A percentile compares a stretch with the other conserved stretches of the same genome.
Conservation (phyloP, 2,797 vertebrate genomes). For the Falco columbarius region DNA sequence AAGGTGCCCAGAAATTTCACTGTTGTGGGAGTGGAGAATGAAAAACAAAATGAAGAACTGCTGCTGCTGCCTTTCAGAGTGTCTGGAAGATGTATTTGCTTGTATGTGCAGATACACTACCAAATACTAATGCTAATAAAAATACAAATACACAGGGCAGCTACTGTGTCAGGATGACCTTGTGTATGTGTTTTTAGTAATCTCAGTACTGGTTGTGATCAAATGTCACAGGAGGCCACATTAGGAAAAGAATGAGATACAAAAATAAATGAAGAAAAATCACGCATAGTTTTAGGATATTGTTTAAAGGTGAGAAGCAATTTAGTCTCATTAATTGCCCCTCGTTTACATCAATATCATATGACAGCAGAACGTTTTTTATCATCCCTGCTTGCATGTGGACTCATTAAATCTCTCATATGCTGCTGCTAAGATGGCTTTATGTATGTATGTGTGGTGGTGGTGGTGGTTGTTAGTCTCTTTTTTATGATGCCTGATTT, state of each 20-base stretch:
- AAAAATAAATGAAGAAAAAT: not conserved
- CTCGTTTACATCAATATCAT: not conserved
- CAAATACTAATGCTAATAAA: not conserved
- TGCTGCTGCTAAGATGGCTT: not conserved
- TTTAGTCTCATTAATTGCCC: not conserved
- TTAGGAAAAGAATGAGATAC: not conserved
- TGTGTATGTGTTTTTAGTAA: not conserved
- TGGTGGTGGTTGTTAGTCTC: not conserved
- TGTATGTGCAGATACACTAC: not conserved
- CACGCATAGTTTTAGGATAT: accelerated
- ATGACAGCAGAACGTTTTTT: not conserved
- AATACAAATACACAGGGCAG: not conserved
- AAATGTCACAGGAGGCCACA: not conserved
- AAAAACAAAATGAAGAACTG: not conserved
- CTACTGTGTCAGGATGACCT: not conserved
- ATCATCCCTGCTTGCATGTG: not conserved
- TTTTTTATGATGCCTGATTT: not conserved
- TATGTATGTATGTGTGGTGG: accelerated
- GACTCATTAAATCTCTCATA: accelerated
- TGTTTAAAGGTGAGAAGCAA: not conserved
- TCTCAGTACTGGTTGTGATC: accelerated
- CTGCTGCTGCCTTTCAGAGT: not conserved
- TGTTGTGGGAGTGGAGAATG: not conserved
- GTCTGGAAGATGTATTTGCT: not conserved
- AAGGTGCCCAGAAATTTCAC: constrained; percentile 33